Base-by-base conservation (phyloP, 2,888 invertebrate species). In the Hetaerina titia region DNA sequence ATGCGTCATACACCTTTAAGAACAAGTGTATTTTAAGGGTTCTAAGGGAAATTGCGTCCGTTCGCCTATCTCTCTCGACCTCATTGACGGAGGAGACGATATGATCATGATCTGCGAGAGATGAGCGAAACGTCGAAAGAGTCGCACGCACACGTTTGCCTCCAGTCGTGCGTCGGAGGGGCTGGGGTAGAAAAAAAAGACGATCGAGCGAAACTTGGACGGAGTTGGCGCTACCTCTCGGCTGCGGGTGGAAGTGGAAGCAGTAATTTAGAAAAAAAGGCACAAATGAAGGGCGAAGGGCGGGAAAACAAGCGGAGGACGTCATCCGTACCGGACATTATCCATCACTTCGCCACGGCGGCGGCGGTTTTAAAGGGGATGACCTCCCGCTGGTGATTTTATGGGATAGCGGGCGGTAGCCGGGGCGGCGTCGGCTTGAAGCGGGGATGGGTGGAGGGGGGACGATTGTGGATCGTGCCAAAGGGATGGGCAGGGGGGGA, bases 241-340 rank as follows among this genome's bases (percentile, higher is more conserved):
- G 31, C 60, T 60, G 11, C 60, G 60, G 60, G 60, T 60, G 17
- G 31, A 81, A 81, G 31, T 31, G 11, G 81, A 81, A 8, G 81
- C 11, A 81, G 81, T 81, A 81, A 81, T 89, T 89, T n/a, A 57
- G 58, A 58, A 56, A 89, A 58, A 89, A 89, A 89, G 17, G 22
- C 19, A 69, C 56, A 57, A 58, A 56, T 22, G 58, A n/a, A 81
- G 22, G 9, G 7, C 22, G 22, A 2, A 22, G 22, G n/a, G 89
- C 57, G 89, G 58, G 58, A 89, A 89, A 89, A 89, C n/a, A 89
- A 89, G 58, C 89, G 17, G 15, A 31, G 56, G 58, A 57, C 89
- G 89, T 89, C 89, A 89, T n/a, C 57, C 89, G n/a, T 58, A 89
- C 89, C 89, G 89, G 89, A 89, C 89, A 89, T 89, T 89, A 89